A percentile compares a stretch with the other conserved stretches of the same genome.
Evolutionary conservation across 2,113 vertebrate genomes (phyloP).

Genomic region (Strix uralensis): DNA sequence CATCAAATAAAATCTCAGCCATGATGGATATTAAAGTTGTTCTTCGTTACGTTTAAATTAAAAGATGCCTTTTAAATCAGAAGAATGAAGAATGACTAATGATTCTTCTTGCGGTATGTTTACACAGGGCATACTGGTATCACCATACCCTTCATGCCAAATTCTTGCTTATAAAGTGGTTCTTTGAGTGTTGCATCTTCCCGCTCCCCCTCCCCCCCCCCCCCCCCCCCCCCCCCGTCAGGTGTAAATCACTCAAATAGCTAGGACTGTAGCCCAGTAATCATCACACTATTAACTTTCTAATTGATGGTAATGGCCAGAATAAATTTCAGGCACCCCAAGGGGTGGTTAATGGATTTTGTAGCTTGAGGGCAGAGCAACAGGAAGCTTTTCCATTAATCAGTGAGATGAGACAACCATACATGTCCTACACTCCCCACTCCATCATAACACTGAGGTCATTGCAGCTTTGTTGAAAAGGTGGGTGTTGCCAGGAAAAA

Average conservation of each 20-base stretch:
- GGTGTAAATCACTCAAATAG: slow-evolving; percentile 56
- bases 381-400: slow-evolving; percentile 45
- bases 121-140: background rate
- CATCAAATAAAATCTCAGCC: background rate
- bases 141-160: background rate
- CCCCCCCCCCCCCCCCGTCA: background rate
- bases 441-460: background rate
- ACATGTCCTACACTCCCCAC: background rate
- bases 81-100: background rate
- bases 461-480: background rate
- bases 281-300: slow-evolving; percentile 57
- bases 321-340: slow-evolving; percentile 60
- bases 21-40: background rate
- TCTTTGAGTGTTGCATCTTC: background rate
- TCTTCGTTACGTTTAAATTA: background rate
- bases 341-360: slow-evolving; percentile 60
- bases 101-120: background rate
- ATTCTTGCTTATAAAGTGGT: background rate
- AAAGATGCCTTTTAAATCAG: background rate
- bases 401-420: slow-evolving; percentile 19
- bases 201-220: background rate
- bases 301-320: slow-evolving; percentile 60
- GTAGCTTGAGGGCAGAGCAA: slow-evolving; percentile 34
- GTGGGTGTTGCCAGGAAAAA: background rate
- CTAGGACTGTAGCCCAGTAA: slow-evolving; percentile 34